Conservation (phyloP, 2,888 invertebrate species). For the Drosophila limbata region DNA sequence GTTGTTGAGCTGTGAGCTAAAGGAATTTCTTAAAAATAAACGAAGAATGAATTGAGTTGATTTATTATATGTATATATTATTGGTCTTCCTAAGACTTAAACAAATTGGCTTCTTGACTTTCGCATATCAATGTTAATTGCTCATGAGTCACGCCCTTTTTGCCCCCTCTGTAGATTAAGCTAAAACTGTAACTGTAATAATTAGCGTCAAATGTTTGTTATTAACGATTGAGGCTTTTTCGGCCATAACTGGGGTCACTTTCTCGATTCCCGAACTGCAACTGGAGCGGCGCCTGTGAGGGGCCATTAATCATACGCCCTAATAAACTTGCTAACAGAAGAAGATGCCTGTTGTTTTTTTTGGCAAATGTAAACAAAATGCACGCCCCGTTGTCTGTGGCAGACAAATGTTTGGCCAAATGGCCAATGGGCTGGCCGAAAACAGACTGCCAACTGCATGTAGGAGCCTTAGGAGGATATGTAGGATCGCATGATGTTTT, state of each 20-base stretch:
- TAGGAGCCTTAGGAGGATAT: conserved; percentile 23
- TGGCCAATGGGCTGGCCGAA: conserved; percentile 68
- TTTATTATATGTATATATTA: no score
- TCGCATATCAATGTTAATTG: conserved; percentile 64
- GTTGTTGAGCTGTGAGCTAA: conserved; percentile 3
- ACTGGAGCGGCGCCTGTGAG: conserved; percentile 52
- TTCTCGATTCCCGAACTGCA: conserved; percentile 1
- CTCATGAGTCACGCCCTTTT: background rate
- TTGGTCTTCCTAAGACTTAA: background rate
- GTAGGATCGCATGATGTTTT: conserved; percentile 17
- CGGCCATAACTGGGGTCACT: conserved; percentile 1
- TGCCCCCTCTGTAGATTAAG: background rate
- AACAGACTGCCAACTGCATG: conserved; percentile 67
- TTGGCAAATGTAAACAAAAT: conserved; percentile 74
- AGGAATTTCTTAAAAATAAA: background rate
- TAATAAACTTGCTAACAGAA: conserved; percentile 70
- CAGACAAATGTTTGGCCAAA: conserved; percentile 77
- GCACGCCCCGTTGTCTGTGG: conserved; percentile 73
- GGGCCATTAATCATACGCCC: conserved; percentile 75
- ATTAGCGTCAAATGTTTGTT: conserved; percentile 62
- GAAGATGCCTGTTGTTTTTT: conserved; percentile 35
- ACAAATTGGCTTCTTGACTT: background rate
- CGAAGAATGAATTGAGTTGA: background rate
- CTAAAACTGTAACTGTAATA: conserved; percentile 48
- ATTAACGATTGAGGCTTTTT: conserved; percentile 7